Evolutionary conservation across 2,113 vertebrate species (phyloP).

Genomic region (Crocuta crocuta): DNA sequence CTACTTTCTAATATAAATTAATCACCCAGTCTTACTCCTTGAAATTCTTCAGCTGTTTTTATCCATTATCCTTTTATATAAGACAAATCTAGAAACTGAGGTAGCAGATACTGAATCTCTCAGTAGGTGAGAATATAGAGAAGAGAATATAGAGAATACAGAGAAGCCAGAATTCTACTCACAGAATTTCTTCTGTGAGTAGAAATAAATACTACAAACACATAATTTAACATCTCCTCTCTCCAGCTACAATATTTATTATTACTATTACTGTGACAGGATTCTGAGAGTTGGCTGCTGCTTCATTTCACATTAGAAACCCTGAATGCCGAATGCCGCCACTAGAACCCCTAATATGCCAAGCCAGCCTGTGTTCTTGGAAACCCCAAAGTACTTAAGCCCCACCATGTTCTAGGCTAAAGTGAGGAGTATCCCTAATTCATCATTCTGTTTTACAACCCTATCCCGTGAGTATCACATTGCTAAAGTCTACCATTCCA

Average conservation of each 20-base stretch:
- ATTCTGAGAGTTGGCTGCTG: neutral
- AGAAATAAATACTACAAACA: conserved; percentile 7
- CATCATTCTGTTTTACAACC: conserved; percentile 23
- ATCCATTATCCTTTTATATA: conserved; percentile 16
- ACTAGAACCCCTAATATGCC: neutral
- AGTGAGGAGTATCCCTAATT: neutral
- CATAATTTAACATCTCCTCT: neutral
- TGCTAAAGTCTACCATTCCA: neutral
- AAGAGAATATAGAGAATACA: neutral
- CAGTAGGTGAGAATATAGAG: neutral
- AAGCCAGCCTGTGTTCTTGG: neutral
- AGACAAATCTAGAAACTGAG: conserved; percentile 10
- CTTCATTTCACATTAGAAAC: neutral
- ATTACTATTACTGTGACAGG: neutral
- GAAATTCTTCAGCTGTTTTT: conserved; percentile 31
- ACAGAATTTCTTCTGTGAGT: conserved; percentile 21
- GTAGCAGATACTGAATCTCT: neutral
- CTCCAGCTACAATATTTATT: neutral
- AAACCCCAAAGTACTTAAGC: neutral
- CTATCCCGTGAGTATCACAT: neutral
- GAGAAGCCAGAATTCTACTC: neutral
- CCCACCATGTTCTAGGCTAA: neutral
- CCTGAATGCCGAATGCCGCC: neutral
- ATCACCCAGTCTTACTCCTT: neutral
- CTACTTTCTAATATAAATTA: conserved; percentile 22